Evolutionary conservation across 2,888 invertebrate genomes (phyloP).

Genomic region (Acanthosepion esculentum): DNA sequence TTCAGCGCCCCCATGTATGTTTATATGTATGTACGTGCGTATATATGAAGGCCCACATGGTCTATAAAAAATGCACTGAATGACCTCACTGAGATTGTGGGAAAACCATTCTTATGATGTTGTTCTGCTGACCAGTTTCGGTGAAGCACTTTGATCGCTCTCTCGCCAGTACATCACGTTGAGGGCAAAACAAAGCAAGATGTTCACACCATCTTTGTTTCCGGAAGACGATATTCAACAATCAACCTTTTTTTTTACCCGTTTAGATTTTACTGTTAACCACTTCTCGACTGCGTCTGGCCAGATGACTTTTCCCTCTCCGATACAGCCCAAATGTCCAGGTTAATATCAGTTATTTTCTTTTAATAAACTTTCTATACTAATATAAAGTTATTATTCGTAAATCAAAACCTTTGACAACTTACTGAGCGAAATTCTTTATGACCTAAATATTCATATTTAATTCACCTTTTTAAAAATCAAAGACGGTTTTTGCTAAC

Average conservation of each 20-base stretch:
- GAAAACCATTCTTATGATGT: neutral
- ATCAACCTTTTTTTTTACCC: neutral
- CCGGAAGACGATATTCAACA: neutral
- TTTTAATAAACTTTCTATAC: too few relatives aligned
- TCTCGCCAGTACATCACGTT: neutral
- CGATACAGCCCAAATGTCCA: neutral
- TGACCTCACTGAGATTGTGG: neutral
- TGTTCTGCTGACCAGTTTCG: slow-evolving; percentile 33
- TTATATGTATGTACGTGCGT: neutral
- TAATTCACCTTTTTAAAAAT: too few relatives aligned
- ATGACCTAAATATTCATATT: too few relatives aligned
- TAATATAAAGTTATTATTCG: too few relatives aligned
- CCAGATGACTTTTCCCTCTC: neutral
- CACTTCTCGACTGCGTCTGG: neutral
- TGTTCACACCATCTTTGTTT: slow-evolving; percentile 8
- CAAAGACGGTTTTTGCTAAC: too few relatives aligned
- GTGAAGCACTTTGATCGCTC: neutral
- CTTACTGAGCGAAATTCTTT: too few relatives aligned
- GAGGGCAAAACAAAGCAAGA: neutral
- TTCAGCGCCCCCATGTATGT: neutral
- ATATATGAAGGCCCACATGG: neutral
- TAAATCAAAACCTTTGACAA: too few relatives aligned
- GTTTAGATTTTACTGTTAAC: neutral
- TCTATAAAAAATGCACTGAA: neutral
- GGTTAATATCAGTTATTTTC: too few relatives aligned